Base-by-base conservation (phyloP, 2,888 invertebrate species). In the Parelbella ahira region DNA sequence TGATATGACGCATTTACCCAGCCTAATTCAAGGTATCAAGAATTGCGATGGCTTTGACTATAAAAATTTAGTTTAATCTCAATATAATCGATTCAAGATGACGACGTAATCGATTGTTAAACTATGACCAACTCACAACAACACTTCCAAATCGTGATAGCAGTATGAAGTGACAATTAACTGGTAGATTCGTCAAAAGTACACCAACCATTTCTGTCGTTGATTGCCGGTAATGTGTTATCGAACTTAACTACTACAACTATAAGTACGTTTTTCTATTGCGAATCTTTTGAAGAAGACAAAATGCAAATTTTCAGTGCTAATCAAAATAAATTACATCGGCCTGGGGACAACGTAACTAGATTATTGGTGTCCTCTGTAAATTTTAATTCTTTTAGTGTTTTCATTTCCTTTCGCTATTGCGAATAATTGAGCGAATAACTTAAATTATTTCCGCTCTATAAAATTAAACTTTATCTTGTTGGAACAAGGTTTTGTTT, bases 131-230 rank as follows among this genome's bases (percentile, higher is more conserved):
- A 4, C 11, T 33, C 19, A 42, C 33, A 41, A 27, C 19, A 15
- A 28, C 28, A 15, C 33, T 38, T 12, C 20, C 4, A 11, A 27
- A 20, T 27, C 59, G 57, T 60, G 58, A 56, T 54, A 42, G 32
- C 24, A 44, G 44, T 50, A 36, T 58, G 58, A 55, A 43, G 56
- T 53, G 53, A 60, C 49, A 54, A 60, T 58, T 56, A 54, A 50
- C 50, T 34, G 56, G 56, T 51, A 18, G 13, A 54, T 60, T 54
- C 29, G 24, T 9, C 12, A 20, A 37, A 49, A 42, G 44, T 41
- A 24, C 29, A 11, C 41, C 28, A 25, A 41, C 48, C 28, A 34
- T 29, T 37, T 25, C 9, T 12, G 24, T 12, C 24, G 24, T 21
- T 36, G 8, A 8, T 6, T 9, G 1, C 7, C 5, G 6, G 7